A percentile compares a stretch with the other conserved stretches of the same genome.
Conservation (phyloP, 1,140 invertebrate genomes). For the Globodera rostochiensis region DNA sequence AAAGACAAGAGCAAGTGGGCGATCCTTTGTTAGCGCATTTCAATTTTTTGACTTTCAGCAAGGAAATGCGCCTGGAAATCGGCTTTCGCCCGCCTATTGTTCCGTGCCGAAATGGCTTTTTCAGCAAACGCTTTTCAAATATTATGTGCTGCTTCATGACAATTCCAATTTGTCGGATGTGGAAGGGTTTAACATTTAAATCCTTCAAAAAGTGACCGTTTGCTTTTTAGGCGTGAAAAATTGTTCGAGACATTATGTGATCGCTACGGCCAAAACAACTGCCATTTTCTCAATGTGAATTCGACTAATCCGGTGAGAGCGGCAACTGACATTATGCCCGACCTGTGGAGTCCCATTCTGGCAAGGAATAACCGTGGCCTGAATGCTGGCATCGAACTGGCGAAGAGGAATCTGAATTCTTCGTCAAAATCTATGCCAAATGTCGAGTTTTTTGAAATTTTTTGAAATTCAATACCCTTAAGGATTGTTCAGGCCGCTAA, state of each 20-base stretch:
- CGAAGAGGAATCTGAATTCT: constrained; percentile 32
- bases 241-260: constrained; percentile 33
- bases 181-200: constrained; percentile 68
- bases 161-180: constrained; percentile 74
- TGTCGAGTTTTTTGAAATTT: neutral
- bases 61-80: constrained; percentile 14
- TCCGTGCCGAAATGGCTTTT: constrained; percentile 80
- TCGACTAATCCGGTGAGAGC: constrained; percentile 32
- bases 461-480: neutral
- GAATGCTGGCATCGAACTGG: constrained; percentile 42
- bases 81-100: constrained; percentile 46
- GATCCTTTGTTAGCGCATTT: constrained; percentile 4
- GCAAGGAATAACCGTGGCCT: constrained; percentile 38
- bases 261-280: constrained; percentile 45
- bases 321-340: constrained; percentile 42
- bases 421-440: neutral
- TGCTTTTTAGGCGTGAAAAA: constrained; percentile 34
- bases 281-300: constrained; percentile 51
- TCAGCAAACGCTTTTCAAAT: constrained; percentile 77
- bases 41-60: constrained; percentile 40
- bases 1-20: constrained; percentile 50
- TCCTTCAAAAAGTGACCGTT: neutral
- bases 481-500: neutral
- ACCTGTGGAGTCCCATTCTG: constrained; percentile 45
- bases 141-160: constrained; percentile 84